Conservation (phyloP, 2,888 invertebrate species). For the Nomada fucata region DNA sequence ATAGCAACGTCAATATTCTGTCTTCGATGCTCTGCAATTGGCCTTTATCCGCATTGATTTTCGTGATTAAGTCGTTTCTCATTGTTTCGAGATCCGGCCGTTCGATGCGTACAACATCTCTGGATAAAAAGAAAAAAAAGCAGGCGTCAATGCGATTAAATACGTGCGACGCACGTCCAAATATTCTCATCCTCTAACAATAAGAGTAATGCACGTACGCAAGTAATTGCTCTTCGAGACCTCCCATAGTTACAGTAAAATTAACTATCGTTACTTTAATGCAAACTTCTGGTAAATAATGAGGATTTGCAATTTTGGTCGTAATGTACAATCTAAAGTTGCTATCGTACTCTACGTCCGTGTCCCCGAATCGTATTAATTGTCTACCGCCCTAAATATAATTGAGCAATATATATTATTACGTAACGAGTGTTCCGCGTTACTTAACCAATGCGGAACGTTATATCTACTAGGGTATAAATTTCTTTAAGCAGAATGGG, state of each 20-base stretch:
- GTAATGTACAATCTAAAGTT: conserved; percentile 96
- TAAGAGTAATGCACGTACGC: conserved; percentile 86
- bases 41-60: conserved; percentile 94
- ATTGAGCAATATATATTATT: neutral
- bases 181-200: neutral
- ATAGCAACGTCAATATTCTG: conserved; percentile 93
- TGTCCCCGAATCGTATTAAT: conserved; percentile 93
- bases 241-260: conserved; percentile 95
- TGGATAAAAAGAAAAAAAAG: conserved; percentile 68
- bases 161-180: too few species aligned
- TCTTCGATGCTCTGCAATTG: conserved; percentile 94
- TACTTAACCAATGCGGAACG: too few species aligned
- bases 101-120: conserved; percentile 95
- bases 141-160: too few species aligned
- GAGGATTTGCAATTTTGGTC: conserved; percentile 96
- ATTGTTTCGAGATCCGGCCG: conserved; percentile 93
- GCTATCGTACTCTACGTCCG: conserved; percentile 94
- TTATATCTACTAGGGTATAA: conserved; percentile 87
- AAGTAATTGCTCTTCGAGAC: conserved; percentile 95
- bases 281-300: conserved; percentile 96
- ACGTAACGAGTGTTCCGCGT: neutral
- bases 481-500: conserved; percentile 93
- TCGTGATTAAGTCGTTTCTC: conserved; percentile 92
- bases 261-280: conserved; percentile 97
- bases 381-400: conserved; percentile 89